Percentiles rank a stretch among this genome's conserved stretches.
Conservation (phyloP, 1,140 invertebrate genomes). For the Drosophila rufa region DNA sequence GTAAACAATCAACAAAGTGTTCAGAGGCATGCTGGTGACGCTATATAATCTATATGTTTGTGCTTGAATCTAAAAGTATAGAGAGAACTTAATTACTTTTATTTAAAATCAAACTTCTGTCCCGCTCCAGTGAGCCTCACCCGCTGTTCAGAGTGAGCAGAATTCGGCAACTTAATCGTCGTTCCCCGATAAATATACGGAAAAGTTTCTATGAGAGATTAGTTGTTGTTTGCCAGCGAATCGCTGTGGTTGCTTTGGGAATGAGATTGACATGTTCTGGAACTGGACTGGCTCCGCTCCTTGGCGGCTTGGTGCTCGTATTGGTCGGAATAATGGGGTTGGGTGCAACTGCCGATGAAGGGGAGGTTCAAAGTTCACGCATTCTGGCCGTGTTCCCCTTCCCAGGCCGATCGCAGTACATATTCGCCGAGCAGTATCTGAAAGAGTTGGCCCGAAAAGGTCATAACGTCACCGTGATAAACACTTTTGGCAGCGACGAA, state of each 20-base stretch:
- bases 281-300: slow-evolving; percentile 2
- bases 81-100: slow-evolving; percentile 8
- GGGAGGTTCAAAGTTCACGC: slow-evolving; percentile 40
- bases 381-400: slow-evolving; percentile 79
- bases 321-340: background rate
- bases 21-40: slow-evolving; percentile 23
- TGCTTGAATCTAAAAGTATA: slow-evolving; percentile 4
- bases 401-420: slow-evolving; percentile 75
- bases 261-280: slow-evolving; percentile 9
- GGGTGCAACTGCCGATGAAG: background rate
- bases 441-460: slow-evolving; percentile 83
- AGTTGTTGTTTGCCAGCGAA: slow-evolving; percentile 31
- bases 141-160: slow-evolving; percentile 3
- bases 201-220: slow-evolving; percentile 25
- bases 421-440: slow-evolving; percentile 76
- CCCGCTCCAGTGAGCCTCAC: slow-evolving; percentile 35
- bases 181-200: slow-evolving; percentile 32
- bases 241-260: slow-evolving; percentile 12
- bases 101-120: slow-evolving; percentile 21
- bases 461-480: slow-evolving; percentile 86
- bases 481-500: slow-evolving; percentile 80
- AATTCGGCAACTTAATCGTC: slow-evolving; percentile 4
- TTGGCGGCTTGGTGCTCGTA: slow-evolving; percentile 2
- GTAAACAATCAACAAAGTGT: slow-evolving; percentile 61
- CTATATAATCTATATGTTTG: background rate